These are phyloP conservation scores for Lucilia sericata DNA, from an alignment of 1,140 invertebrate species.

Conservation along the genomic window DNA sequence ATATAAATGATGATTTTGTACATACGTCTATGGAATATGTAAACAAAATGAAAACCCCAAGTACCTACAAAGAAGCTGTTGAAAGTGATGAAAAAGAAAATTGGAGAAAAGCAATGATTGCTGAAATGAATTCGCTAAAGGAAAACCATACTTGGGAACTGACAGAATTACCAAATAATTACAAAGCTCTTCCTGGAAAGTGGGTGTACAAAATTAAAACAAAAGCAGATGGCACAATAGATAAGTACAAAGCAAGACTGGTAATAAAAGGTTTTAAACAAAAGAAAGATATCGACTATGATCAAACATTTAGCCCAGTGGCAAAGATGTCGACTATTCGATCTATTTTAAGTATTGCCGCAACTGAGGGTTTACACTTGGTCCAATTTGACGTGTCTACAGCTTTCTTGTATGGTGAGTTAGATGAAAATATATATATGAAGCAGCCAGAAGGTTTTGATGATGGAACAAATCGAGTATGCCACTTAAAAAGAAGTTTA, in stretches of 20 bases:
- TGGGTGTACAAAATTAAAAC: constrained; percentile 32
- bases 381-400: constrained; percentile 52
- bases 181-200: background rate
- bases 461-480: constrained; percentile 46
- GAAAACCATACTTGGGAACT: too few relatives aligned
- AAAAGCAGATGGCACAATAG: constrained; percentile 42
- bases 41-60: too few relatives aligned
- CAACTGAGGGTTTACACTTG: constrained; percentile 38
- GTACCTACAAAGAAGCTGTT: too few relatives aligned
- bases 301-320: constrained; percentile 37
- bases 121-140: too few relatives aligned
- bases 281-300: constrained; percentile 29
- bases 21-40: too few relatives aligned
- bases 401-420: constrained; percentile 19
- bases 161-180: background rate
- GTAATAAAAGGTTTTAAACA: constrained; percentile 42
- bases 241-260: constrained; percentile 62
- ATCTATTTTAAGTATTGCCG: constrained; percentile 49
- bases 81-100: too few relatives aligned
- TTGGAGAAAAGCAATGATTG: too few relatives aligned
- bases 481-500: constrained; percentile 53
- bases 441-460: constrained; percentile 55
- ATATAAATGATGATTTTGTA: too few relatives aligned
- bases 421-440: constrained; percentile 53
- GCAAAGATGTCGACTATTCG: constrained; percentile 46